Evolutionary conservation across 2,113 vertebrate species (phyloP).

Genomic region (Phalacrocorax aristotelis): DNA sequence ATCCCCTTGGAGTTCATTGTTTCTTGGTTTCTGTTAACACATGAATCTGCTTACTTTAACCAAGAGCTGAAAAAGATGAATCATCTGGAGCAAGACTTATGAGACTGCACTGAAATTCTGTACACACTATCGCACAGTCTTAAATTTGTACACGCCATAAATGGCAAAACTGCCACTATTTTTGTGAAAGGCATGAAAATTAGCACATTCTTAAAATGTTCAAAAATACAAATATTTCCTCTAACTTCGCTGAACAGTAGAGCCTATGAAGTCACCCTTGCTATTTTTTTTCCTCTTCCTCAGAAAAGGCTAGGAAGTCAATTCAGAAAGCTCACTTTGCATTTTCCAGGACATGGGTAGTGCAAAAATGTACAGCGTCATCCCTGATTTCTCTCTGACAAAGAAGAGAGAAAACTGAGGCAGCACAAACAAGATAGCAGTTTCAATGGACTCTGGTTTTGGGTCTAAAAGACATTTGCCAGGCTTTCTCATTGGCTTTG

Average conservation of each 20-base stretch:
- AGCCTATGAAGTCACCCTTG: not conserved
- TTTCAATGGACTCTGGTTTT: not conserved
- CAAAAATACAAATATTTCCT: not conserved
- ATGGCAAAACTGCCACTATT: not conserved
- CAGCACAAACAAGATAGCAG: not conserved
- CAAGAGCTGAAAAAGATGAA: conserved; percentile 18
- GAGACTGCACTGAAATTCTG: not conserved
- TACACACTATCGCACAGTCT: not conserved
- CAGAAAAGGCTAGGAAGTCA: not conserved
- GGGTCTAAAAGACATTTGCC: not conserved
- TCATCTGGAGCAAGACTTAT: not conserved
- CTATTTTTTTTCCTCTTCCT: not conserved
- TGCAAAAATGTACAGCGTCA: not conserved
- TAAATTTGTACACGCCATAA: not conserved
- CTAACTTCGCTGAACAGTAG: not conserved
- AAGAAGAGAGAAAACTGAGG: not conserved
- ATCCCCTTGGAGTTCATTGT: not conserved
- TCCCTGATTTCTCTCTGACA: not conserved
- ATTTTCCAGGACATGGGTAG: not conserved
- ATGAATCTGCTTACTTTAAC: not conserved
- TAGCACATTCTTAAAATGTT: not conserved
- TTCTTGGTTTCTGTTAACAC: not conserved
- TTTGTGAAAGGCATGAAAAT: not conserved
- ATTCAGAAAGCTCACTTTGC: not conserved
- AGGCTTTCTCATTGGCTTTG: not conserved